phyloP scores from a whole-genome alignment of 2,797 vertebrate genomes.

The Percopsis omiscomaycus region DNA sequence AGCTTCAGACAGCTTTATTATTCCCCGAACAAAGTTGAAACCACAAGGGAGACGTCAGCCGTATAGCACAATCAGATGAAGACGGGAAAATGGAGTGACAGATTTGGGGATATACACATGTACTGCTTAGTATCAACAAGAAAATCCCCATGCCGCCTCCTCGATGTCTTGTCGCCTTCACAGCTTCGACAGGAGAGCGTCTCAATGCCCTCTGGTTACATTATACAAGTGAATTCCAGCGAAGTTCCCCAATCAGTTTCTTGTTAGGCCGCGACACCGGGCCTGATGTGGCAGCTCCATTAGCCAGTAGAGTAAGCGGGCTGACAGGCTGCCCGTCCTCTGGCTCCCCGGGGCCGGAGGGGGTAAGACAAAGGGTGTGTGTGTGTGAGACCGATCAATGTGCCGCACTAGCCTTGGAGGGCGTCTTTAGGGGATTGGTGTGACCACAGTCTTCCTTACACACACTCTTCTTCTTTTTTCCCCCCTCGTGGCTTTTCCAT shows the following conservation, averaged over 20 bases:
- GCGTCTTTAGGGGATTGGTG: conserved; percentile 27
- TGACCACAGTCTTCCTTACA: conserved; percentile 1
- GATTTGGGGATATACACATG: conserved; percentile 26
- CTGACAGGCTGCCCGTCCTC: conserved; percentile 60
- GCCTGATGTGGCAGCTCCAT: conserved; percentile 76
- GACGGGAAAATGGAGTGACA: conserved; percentile 29
- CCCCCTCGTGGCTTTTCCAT: too few relatives aligned
- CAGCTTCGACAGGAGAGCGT: conserved; percentile 45
- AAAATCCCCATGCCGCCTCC: conserved; percentile 30
- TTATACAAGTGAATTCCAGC: conserved; percentile 63
- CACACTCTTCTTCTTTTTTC: neutral
- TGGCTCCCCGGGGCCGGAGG: conserved; percentile 44
- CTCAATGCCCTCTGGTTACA: conserved; percentile 55
- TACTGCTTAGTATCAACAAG: conserved; percentile 45
- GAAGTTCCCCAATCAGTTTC: conserved; percentile 75
- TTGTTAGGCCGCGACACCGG: conserved; percentile 69
- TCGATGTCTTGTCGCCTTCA: conserved; percentile 25
- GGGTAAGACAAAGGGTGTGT: conserved; percentile 18
- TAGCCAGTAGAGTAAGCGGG: conserved; percentile 67
- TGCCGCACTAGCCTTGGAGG: conserved; percentile 35
- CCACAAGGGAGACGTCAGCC: conserved; percentile 20
- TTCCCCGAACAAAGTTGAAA: conserved; percentile 1
- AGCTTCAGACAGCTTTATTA: conserved; percentile 13
- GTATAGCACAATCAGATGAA: conserved; percentile 23
- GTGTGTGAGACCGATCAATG: neutral